These are phyloP conservation scores for Hydra vulgaris DNA, from an alignment of 30 jellyfish, hydroid and myxozoan species.

Conservation along the genomic window DNA sequence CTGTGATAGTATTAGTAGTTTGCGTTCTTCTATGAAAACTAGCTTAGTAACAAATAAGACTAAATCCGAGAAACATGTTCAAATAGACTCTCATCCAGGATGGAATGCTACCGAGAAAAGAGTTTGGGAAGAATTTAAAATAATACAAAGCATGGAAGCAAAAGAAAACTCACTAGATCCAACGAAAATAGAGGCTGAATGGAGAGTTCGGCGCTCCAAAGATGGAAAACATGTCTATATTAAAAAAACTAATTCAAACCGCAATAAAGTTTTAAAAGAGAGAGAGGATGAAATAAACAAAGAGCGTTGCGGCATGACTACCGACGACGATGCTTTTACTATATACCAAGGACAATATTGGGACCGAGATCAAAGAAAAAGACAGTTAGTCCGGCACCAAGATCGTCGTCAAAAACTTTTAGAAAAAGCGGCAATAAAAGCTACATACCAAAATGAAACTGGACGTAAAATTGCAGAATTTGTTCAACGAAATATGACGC, in stretches of 20 bases:
- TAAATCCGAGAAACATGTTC: slow-evolving; percentile 62
- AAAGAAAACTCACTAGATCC: slow-evolving; percentile 46
- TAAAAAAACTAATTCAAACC: slow-evolving; percentile 50
- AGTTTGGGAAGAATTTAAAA: slow-evolving; percentile 91
- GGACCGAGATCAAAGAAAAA: slow-evolving; percentile 81
- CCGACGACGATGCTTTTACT: slow-evolving; percentile 90
- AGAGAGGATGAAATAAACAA: slow-evolving; percentile 76
- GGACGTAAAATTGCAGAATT: slow-evolving; percentile 77
- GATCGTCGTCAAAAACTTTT: slow-evolving; percentile 57
- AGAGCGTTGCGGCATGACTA: slow-evolving; percentile 85
- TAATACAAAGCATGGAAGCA: slow-evolving; percentile 85
- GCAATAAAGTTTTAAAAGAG: slow-evolving; percentile 54
- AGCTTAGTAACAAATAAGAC: slow-evolving; percentile 15
- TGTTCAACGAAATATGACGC: slow-evolving; percentile 79
- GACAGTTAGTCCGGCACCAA: slow-evolving; percentile 66
- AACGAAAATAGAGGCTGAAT: slow-evolving; percentile 67
- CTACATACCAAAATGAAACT: slow-evolving; percentile 48
- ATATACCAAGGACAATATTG: slow-evolving; percentile 81
- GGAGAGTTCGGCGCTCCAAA: slow-evolving; percentile 94
- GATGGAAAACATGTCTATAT: slow-evolving; percentile 94
- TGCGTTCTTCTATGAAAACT: slow-evolving; percentile 33
- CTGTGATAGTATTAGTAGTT: slow-evolving; percentile 2
- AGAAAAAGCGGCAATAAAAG: slow-evolving; percentile 57
- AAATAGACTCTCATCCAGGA: slow-evolving; percentile 74
- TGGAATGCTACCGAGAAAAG: slow-evolving; percentile 90